A percentile compares a stretch with the other conserved stretches of the same genome.
These are phyloP conservation scores for Hyla sarda DNA, from an alignment of 2,113 vertebrate genomes.

Conservation along the genomic window DNA sequence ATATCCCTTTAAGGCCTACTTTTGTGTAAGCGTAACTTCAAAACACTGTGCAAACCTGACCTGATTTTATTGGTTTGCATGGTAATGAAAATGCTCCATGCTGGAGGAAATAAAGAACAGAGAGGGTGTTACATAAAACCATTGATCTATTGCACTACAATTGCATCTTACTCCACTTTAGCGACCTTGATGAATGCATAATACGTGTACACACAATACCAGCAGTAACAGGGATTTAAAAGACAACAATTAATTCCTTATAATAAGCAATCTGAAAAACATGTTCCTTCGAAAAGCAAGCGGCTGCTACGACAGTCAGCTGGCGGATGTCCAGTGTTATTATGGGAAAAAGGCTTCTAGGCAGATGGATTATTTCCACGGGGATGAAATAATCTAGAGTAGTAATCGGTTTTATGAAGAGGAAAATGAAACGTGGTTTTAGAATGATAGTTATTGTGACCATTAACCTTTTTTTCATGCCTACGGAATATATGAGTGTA, in stretches of 20 bases:
- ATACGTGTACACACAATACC: background rate
- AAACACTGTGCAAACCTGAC: background rate
- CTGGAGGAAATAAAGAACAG: background rate
- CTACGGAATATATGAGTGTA: background rate
- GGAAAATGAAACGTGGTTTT: constrained; percentile 54
- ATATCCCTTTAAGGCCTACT: background rate
- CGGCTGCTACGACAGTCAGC: background rate
- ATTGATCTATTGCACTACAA: background rate
- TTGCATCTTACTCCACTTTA: background rate
- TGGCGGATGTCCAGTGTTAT: constrained; percentile 51
- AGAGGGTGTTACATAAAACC: background rate
- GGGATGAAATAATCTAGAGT: constrained; percentile 62
- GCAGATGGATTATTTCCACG: constrained; percentile 66
- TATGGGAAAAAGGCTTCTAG: constrained; percentile 62
- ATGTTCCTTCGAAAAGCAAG: background rate
- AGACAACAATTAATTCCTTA: background rate
- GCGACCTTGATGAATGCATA: background rate
- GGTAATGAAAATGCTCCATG: no score
- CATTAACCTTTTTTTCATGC: constrained; percentile 41
- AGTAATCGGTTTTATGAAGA: constrained; percentile 59
- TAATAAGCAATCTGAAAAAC: background rate
- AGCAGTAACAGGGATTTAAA: background rate
- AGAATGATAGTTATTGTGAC: constrained; percentile 36
- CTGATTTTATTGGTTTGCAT: background rate
- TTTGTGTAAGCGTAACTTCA: background rate